A percentile compares a stretch with the other conserved stretches of the same genome.
Evolutionary conservation across 2,888 invertebrate genomes (phyloP).

Genomic region (Lumbricus terrestris): DNA sequence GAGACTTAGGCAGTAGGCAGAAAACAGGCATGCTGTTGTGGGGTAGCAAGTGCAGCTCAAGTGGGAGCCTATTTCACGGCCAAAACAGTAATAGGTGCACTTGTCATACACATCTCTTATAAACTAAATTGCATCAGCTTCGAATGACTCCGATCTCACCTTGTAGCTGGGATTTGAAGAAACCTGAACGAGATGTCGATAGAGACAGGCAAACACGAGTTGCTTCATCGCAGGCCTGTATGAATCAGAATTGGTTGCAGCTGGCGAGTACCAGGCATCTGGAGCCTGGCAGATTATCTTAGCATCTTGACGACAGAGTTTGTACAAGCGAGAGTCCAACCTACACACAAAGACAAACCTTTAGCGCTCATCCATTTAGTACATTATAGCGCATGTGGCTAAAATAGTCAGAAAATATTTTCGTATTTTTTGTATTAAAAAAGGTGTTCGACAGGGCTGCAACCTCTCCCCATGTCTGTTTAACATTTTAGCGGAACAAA

Average conservation of each 20-base stretch:
- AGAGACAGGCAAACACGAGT: constrained; percentile 85
- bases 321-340: constrained; percentile 67
- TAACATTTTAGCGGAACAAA: too few relatives aligned
- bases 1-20: too few relatives aligned
- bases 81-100: too few relatives aligned
- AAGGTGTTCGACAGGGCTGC: too few relatives aligned
- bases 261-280: constrained; percentile 70
- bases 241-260: background rate
- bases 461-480: too few relatives aligned
- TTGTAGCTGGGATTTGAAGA: constrained; percentile 21
- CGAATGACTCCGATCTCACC: background rate
- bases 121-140: background rate
- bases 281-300: constrained; percentile 76
- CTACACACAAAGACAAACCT: constrained; percentile 36
- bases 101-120: background rate
- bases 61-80: too few relatives aligned
- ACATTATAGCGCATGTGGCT: background rate
- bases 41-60: too few relatives aligned
- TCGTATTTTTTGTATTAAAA: too few relatives aligned
- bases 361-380: background rate
- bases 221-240: background rate
- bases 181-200: constrained; percentile 62
- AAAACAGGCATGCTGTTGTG: too few relatives aligned
- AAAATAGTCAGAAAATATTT: too few relatives aligned
- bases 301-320: constrained; percentile 85